Evolutionary conservation across 2,888 invertebrate species (phyloP), one percentile per base, ranked within the genome.

Genomic region (Aquatica leii): DNA sequence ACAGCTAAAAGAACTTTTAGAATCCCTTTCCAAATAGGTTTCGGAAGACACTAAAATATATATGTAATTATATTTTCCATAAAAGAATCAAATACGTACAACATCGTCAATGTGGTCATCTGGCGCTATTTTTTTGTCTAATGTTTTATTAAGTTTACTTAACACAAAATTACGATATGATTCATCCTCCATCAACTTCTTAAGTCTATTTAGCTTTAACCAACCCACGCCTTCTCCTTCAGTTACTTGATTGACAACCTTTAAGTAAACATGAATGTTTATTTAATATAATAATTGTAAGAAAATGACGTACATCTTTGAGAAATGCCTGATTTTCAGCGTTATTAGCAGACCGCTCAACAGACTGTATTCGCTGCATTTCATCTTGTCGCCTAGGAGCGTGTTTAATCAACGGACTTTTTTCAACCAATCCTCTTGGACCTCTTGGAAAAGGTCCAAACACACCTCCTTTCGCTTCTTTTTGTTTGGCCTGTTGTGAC

Each of bases 111-210:
- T 93, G 80, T 96, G 95, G 83, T 98, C 98, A 78, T 95, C 96
- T 0, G 96, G 95, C 53, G 95, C 93, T 62, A 97, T 92, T 83
- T 95, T 98, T 71, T 90, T 89, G 75, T 95, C 97, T 59, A 97
- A 86, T 54, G 97, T 97, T 74, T 93, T 91, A 81, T 99, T 99
- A 2, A 99, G 85, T 78, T 97, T 95, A 70, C 94, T 94, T 50
- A 99, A 89, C 37, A 98, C 94, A 83, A 99, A 90, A 79, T 96
- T 97, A 34, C 99, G 87, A 81, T 98, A 97, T 49, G 95, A 97
- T 82, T 99, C 99, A 81, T 99, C 98, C 80, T 99, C 98, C 95
- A 99, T 97, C 21, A 99, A 84, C 77, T 97, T 97, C 78, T 94
- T 94, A 52, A 98, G 85, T 18, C 97, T 87, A 77, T 94, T 95